A percentile compares a stretch with the other conserved stretches of the same genome.
These are phyloP conservation scores for Mormyrus iriodes DNA, from an alignment of 2,113 vertebrate species.

Conservation along the genomic window DNA sequence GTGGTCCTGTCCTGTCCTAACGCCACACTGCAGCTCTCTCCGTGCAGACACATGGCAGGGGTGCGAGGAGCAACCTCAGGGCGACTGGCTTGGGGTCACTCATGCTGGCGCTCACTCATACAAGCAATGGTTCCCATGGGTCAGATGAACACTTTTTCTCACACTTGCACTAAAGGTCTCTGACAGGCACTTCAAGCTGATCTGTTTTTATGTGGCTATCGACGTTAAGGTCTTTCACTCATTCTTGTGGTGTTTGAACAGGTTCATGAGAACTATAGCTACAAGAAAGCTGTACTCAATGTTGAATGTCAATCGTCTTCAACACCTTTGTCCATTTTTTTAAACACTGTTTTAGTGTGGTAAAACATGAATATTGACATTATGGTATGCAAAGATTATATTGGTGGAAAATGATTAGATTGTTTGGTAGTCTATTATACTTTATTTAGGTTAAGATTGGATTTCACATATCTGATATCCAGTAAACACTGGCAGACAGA, in stretches of 20 bases:
- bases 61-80: constrained; percentile 35
- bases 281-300: background rate
- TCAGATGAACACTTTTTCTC: background rate
- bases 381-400: background rate
- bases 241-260: background rate
- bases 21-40: constrained; percentile 28
- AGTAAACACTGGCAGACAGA: background rate
- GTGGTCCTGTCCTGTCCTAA: constrained; percentile 24
- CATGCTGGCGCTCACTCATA: background rate
- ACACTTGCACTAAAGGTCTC: background rate
- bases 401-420: background rate
- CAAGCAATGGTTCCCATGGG: background rate
- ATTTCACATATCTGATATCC: background rate
- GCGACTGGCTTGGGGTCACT: background rate
- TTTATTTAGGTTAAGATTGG: background rate
- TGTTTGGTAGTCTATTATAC: background rate
- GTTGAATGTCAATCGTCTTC: background rate
- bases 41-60: constrained; percentile 26
- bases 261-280: background rate
- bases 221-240: background rate
- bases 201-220: background rate
- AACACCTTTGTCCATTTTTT: background rate
- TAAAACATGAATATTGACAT: background rate
- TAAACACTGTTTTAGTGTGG: background rate
- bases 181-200: background rate